phyloP scores from a whole-genome alignment of 1,140 invertebrate genomes.

The Diabrotica virgifera region DNA sequence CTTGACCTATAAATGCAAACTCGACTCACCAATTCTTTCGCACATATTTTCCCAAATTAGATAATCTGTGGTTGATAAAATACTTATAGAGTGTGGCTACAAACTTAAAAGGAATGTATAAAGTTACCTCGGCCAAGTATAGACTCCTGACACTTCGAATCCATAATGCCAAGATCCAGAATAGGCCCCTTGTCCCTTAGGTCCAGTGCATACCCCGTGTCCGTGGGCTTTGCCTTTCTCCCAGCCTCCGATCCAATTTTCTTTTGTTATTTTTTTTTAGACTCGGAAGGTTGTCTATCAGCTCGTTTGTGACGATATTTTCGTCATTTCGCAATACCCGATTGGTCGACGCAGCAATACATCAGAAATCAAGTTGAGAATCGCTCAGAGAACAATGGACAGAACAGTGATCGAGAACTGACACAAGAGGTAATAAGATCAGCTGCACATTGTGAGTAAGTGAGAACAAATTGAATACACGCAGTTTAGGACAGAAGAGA shows the following conservation, averaged over 20 bases:
- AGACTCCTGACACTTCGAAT: conserved; percentile 98
- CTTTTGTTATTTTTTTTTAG: background rate
- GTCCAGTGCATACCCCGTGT: conserved; percentile 94
- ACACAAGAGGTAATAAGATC: too few relatives aligned
- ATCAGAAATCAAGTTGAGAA: too few relatives aligned
- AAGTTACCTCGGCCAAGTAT: conserved; percentile 93
- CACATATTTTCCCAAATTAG: too few relatives aligned
- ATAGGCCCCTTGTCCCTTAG: conserved; percentile 97
- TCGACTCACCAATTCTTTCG: too few relatives aligned
- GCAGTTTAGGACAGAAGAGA: too few relatives aligned
- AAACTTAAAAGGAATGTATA: conserved; percentile 11
- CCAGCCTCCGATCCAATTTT: conserved; percentile 80
- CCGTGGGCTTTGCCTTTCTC: conserved; percentile 97
- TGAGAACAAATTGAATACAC: too few relatives aligned
- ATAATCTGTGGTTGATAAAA: too few relatives aligned
- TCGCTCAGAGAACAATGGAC: too few relatives aligned
- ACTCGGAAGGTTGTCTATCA: conserved; percentile 43
- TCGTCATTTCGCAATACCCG: conserved; percentile 34
- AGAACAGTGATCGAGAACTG: too few relatives aligned
- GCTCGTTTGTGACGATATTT: conserved; percentile 54
- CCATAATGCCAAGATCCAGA: conserved; percentile 98
- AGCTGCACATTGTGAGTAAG: too few relatives aligned
- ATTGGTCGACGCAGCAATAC: too few relatives aligned
- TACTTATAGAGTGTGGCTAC: too few relatives aligned
- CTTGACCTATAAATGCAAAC: background rate